phyloP scores from a whole-genome alignment of 92 coral and sea anemone genomes.

The Epizoanthus fatuus region DNA sequence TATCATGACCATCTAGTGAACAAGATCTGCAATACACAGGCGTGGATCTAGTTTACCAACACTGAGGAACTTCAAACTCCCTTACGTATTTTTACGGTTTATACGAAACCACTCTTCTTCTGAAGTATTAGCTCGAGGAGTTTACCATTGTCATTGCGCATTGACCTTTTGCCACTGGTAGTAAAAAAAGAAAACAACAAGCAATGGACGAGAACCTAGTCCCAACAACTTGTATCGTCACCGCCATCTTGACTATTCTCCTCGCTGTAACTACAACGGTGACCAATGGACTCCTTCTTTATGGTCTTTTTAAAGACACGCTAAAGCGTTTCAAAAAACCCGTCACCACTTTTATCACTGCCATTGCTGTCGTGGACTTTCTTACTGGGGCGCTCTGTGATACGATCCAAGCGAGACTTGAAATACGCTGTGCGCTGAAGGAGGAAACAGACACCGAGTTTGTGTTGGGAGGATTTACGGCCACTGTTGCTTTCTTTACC shows the following conservation, averaged over 20 bases:
- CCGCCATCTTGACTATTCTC: background rate
- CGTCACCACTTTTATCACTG: background rate
- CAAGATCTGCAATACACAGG: too few relatives aligned
- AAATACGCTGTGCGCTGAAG: constrained; percentile 2
- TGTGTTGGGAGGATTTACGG: background rate
- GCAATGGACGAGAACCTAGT: background rate
- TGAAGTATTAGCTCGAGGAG: too few relatives aligned
- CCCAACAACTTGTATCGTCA: background rate
- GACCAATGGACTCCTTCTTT: background rate
- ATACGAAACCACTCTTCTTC: too few relatives aligned
- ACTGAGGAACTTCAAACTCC: too few relatives aligned
- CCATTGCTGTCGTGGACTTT: constrained; percentile 5
- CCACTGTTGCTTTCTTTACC: background rate
- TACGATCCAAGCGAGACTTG: background rate
- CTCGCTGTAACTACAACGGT: constrained; percentile 10
- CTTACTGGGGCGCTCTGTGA: background rate
- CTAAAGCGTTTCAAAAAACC: background rate
- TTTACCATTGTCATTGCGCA: too few relatives aligned
- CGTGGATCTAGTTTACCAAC: too few relatives aligned
- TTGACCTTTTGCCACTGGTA: too few relatives aligned
- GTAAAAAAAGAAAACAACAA: background rate
- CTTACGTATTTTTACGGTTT: too few relatives aligned
- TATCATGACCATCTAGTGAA: too few relatives aligned
- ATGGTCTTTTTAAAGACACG: background rate
- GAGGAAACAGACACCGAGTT: background rate